Evolutionary conservation across 2,113 vertebrate genomes (phyloP), one percentile per base, ranked within the genome.

Genomic region (Sinocyclocheilus maitianheensis): DNA sequence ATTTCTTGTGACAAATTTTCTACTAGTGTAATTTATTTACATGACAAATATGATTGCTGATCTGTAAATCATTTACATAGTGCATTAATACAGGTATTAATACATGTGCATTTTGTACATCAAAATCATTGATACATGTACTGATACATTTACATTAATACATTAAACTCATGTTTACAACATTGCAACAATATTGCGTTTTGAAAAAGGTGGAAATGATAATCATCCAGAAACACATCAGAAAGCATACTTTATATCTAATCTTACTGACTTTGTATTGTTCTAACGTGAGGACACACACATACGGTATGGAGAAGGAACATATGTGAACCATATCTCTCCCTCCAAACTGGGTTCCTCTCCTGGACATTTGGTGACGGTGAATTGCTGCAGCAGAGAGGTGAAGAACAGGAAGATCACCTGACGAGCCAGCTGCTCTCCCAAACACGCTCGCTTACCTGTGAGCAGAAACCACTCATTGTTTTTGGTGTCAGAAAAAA

Each of bases 231-330:
- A 40, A 72, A 43, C 34, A 22, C 18, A 22, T 30, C 63, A 67
- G 26, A 40, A 4, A 40, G 5, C 5, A 40, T 37, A 37, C 34
- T 40, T 40, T 40, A 5, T 40, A 40, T 40, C 65, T 37, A 8
- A 40, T 40, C 20, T 30, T 6, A 77, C 16, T 30, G 7, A 5
- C 6, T 53, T 76, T 75, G 34, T 37, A 37, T 46, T 78, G 34
- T 3, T 26, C 81, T 92, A 94, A 0, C 92, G 91, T 22, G 91
- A 89, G 18, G 91, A 2, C 0, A 93, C 92, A 0, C 91, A 90
- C 83, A 96, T 89, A 51, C 65, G 55, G 91, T 92, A 26, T 14
- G 80, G 87, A 5, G 3, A 5, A 0, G 95, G 95, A 24, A 80
- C 4, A 0, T 87, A 0, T 0, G 93, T 81, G 0, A 91, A 0